Evolutionary conservation across 2,113 vertebrate species (phyloP), one percentile per base, ranked within the genome.

Genomic region (Raja brachyura): DNA sequence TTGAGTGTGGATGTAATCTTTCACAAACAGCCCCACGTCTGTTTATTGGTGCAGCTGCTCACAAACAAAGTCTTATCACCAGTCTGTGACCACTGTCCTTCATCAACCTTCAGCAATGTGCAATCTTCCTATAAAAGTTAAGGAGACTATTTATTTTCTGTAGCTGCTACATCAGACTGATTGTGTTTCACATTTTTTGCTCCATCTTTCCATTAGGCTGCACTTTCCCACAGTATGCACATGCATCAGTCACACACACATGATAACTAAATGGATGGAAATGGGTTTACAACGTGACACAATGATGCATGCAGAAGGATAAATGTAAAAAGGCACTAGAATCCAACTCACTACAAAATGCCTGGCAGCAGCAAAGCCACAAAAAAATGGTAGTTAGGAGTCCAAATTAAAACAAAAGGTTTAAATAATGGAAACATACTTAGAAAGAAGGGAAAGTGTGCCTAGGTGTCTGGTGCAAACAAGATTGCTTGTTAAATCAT

Each of bases 191-290:
- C 20, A 92, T 13, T 54, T 92, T 39, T 73, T 92, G 39, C 13
- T 73, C 68, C 20, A 73, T 70, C 73, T 90, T 92, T 92, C 81
- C 88, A 90, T 68, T 22, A 33, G 22, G 88, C 88, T 22, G n/a
- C 88, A 90, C 88, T 90, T 90, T 90, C 66, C 33, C 33, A 33
- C 11, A 13, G 20, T 48, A 54, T 14, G 10, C 9, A 54, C 4
- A 5, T 48, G 48, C 66, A 92, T 73, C 66, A 25, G 70, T 31
- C 5, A 73, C 8, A 11, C 66, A 22, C 66, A 48, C n/a, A 3
- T 48, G 20, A 68, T 73, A 92, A 28, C 10, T 68, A 92, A 92
- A 92, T 92, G 61, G 88, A 22, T 92, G 33, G 68, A 92, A 92
- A 92, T 48, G 33, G 54, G 88, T 73, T 73, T 18, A 18, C 70